A percentile compares a stretch with the other conserved stretches of the same genome.
These are phyloP conservation scores for Cichlasoma orientale DNA, from an alignment of 2,797 vertebrate species.

Conservation along the genomic window DNA sequence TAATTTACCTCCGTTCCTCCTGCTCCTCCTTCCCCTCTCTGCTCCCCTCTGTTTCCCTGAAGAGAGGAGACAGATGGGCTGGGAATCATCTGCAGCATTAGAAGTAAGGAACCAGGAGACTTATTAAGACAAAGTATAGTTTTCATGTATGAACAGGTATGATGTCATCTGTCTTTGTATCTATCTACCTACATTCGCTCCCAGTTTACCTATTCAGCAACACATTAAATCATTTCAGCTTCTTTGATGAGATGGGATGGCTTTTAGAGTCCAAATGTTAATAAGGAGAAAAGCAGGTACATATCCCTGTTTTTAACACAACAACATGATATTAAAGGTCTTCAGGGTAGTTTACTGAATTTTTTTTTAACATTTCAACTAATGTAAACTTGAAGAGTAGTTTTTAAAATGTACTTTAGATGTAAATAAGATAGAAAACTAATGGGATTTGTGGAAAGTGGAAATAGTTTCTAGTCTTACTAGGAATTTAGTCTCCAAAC, in stretches of 20 bases:
- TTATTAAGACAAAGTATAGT: slow-evolving; percentile 10
- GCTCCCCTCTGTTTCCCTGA: slow-evolving; percentile 18
- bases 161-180: background rate
- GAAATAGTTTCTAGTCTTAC: too few relatives aligned
- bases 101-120: background rate
- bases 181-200: background rate
- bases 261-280: background rate
- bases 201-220: background rate
- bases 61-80: slow-evolving; percentile 60
- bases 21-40: background rate
- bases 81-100: slow-evolving; percentile 33
- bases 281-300: background rate
- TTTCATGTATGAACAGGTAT: background rate
- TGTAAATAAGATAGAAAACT: background rate
- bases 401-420: background rate
- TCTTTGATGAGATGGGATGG: background rate
- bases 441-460: too few relatives aligned
- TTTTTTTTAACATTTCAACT: background rate
- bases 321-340: background rate
- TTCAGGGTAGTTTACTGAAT: background rate
- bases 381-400: background rate
- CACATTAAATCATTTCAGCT: background rate
- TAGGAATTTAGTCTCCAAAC: too few relatives aligned
- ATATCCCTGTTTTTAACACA: background rate
- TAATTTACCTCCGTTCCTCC: slow-evolving; percentile 55